Percentiles rank a stretch among this genome's conserved stretches.
Conservation (phyloP, 2,888 invertebrate genomes). For the Leucophenga maculata region DNA sequence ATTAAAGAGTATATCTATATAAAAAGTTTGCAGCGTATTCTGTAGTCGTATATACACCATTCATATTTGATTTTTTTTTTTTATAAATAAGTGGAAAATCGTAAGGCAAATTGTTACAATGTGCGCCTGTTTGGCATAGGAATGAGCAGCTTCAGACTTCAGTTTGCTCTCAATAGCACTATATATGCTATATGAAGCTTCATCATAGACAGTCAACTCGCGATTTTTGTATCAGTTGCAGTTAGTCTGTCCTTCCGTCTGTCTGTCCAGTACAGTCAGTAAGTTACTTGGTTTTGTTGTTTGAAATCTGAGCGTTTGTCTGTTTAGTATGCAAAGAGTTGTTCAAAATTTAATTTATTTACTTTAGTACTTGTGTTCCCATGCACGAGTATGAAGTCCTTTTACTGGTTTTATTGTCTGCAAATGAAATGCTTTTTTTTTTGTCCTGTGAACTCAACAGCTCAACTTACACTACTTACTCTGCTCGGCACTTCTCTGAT, state of each 20-base stretch:
- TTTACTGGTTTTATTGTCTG: conserved; percentile 57
- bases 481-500: conserved; percentile 29
- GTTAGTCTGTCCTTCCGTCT: conserved; percentile 24
- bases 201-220: neutral
- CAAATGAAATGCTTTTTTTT: conserved; percentile 54
- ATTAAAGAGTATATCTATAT: no score
- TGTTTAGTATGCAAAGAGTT: conserved; percentile 62
- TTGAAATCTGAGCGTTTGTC: conserved; percentile 24
- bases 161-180: neutral
- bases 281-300: conserved; percentile 17
- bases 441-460: neutral
- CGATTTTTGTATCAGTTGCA: conserved; percentile 55
- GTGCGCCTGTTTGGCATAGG: conserved; percentile 33
- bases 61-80: conserved; percentile 28
- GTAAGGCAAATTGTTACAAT: conserved; percentile 62
- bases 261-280: conserved; percentile 1
- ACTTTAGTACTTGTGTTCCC: conserved; percentile 42
- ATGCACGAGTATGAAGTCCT: neutral
- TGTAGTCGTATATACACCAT: no score
- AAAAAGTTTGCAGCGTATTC: no score
- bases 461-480: neutral
- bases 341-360: conserved; percentile 63
- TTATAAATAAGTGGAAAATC: conserved; percentile 64
- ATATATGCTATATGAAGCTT: neutral
- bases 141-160: conserved; percentile 23